Base-by-base conservation (phyloP, 1,140 invertebrate species). In the Aradophagus sp. region DNA sequence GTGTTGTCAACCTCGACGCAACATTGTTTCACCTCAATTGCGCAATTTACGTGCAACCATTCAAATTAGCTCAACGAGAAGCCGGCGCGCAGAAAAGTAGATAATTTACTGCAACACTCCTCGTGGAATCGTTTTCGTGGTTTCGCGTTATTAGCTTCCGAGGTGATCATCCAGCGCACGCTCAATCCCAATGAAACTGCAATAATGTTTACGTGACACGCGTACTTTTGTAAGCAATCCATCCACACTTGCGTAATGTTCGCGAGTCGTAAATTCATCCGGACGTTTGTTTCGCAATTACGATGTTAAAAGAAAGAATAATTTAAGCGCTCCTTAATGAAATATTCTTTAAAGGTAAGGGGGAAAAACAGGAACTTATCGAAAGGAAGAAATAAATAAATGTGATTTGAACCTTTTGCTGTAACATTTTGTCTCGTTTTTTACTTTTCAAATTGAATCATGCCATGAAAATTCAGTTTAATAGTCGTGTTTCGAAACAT, bases 131-230 rank as follows among this genome's bases (percentile, higher is more conserved):
- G 45, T 67, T 44, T 61, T 68, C 55, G 55, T 59, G 55, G 55
- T 59, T 53, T 59, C 47, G 39, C 53, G 52, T 67, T 34, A 58
- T 65, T 65, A 65, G 29, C 44, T 55, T 42, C 48, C 41, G 61
- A 48, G 11, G 50, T 19, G 36, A 58, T 56, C n/a, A 27, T 39
- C 35, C 50, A 27, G 45, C 50, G 42, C 48, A 42, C 36, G 23
- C 29, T 50, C 62, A 55, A 50, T 66, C 44, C 29, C 27, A 44
- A 55, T 56, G 48, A 56, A 56, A 50, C 62, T 34, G 31, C 27
- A 35, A 42, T 55, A 38, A n/a, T n/a, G n/a, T n/a, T 66, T 66
- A 66, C 62, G 62, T 66, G 62, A 66, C 44, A 56, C 29, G 45
- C 23, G 52, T 35, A 66, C 50, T 66, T 66, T 66, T 66, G 29